A percentile compares a stretch with the other conserved stretches of the same genome.
These are phyloP conservation scores for Myripristis jacobus DNA, from an alignment of 2,797 vertebrate species.

Conservation along the genomic window DNA sequence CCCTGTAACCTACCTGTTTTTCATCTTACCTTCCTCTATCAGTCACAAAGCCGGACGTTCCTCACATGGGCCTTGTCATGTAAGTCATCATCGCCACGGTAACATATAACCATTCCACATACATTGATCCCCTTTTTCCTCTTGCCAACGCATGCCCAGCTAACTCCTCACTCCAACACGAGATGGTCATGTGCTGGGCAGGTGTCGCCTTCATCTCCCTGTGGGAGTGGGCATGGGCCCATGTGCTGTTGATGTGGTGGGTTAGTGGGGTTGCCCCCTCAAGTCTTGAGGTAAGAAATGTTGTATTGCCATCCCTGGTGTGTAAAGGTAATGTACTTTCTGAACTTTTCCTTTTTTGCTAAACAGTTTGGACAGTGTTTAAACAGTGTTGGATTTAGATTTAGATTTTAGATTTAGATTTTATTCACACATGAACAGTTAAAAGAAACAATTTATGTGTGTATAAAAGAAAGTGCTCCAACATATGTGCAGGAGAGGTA, in stretches of 20 bases:
- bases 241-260: constrained; percentile 66
- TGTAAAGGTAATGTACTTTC: constrained; percentile 69
- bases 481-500: no score
- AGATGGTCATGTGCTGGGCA: constrained; percentile 83
- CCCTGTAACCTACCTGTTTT: constrained; percentile 77
- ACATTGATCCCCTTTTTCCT: constrained; percentile 56
- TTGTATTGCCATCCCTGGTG: constrained; percentile 25
- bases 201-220: constrained; percentile 44
- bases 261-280: constrained; percentile 63
- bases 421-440: no score
- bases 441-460: no score
- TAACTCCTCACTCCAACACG: constrained; percentile 77
- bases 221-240: constrained; percentile 56
- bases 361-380: background rate
- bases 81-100: constrained; percentile 87
- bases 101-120: constrained; percentile 72
- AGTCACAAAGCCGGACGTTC: constrained; percentile 94
- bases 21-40: constrained; percentile 90
- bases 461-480: no score
- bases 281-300: constrained; percentile 72
- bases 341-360: constrained; percentile 13
- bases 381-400: no score
- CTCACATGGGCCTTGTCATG: constrained; percentile 97
- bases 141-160: constrained; percentile 74
- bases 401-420: no score